A percentile compares a stretch with the other conserved stretches of the same genome.
These are phyloP conservation scores for Scatophagus argus DNA, from an alignment of 2,113 vertebrate genomes.

Conservation along the genomic window DNA sequence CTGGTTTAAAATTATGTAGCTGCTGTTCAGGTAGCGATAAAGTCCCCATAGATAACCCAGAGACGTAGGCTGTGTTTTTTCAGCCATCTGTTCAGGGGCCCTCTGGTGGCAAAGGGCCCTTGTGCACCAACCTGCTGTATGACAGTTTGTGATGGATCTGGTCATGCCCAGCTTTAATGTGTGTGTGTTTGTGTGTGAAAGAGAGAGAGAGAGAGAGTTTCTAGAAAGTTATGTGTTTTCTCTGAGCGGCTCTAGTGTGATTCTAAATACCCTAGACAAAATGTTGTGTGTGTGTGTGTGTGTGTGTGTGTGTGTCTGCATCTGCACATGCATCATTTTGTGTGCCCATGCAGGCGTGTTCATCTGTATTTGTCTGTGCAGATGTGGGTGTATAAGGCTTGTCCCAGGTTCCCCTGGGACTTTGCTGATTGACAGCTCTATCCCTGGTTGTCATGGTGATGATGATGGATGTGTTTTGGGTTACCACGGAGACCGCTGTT, in stretches of 20 bases:
- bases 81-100: conserved; percentile 39
- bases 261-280: conserved; percentile 43
- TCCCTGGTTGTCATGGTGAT: conserved; percentile 80
- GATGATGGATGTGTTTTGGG: conserved; percentile 81
- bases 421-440: conserved; percentile 74
- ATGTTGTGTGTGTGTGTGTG: conserved; percentile 14
- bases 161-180: conserved; percentile 26
- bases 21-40: neutral
- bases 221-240: conserved; percentile 34
- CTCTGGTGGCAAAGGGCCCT: conserved; percentile 49
- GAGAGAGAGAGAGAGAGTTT: conserved; percentile 22
- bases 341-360: conserved; percentile 20
- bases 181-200: too few relatives aligned
- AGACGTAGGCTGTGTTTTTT: conserved; percentile 2
- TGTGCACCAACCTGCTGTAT: conserved; percentile 28
- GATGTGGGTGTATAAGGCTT: conserved; percentile 53
- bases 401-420: conserved; percentile 63
- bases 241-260: conserved; percentile 40
- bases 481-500: conserved; percentile 75
- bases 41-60: neutral
- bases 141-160: conserved; percentile 51
- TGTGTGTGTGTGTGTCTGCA: neutral
- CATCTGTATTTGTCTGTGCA: conserved; percentile 53
- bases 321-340: neutral
- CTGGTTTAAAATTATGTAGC: neutral